Percentiles rank a stretch among this genome's conserved stretches.
Evolutionary conservation across 2,888 invertebrate species (phyloP).

Genomic region (Mycalesis mineus): DNA sequence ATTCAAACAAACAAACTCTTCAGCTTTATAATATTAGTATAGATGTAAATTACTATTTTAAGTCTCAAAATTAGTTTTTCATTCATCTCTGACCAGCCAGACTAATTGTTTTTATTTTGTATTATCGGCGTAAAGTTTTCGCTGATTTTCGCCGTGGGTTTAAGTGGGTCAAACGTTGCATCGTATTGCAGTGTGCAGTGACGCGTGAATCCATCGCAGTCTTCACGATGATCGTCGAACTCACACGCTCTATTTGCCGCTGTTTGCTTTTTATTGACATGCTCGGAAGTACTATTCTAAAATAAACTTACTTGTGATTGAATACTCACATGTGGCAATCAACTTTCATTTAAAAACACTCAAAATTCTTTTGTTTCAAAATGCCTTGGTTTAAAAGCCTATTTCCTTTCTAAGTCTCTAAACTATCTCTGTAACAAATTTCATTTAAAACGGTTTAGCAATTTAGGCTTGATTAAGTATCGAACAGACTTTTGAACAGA

Average conservation of each 20-base stretch:
- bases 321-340: neutral
- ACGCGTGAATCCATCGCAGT: constrained; percentile 56
- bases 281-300: constrained; percentile 29
- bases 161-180: constrained; percentile 71
- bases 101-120: neutral
- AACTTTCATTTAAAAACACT: too few relatives aligned
- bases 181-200: constrained; percentile 55
- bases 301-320: neutral
- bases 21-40: too few relatives aligned
- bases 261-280: constrained; percentile 36
- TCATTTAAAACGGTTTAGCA: too few relatives aligned
- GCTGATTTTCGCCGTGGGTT: constrained; percentile 40
- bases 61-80: neutral
- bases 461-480: too few relatives aligned
- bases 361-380: too few relatives aligned
- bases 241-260: constrained; percentile 66
- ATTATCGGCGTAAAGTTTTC: constrained; percentile 23
- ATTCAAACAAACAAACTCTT: too few relatives aligned
- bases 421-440: too few relatives aligned
- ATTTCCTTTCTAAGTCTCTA: too few relatives aligned
- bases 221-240: constrained; percentile 62
- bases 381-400: too few relatives aligned
- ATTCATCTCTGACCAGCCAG: too few relatives aligned
- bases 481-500: too few relatives aligned
- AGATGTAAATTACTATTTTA: too few relatives aligned